Percentiles rank a stretch among this genome's conserved stretches.
These are phyloP conservation scores for Sinentomon sp. DNA, from an alignment of 2,888 invertebrate genomes.

Conservation along the genomic window DNA sequence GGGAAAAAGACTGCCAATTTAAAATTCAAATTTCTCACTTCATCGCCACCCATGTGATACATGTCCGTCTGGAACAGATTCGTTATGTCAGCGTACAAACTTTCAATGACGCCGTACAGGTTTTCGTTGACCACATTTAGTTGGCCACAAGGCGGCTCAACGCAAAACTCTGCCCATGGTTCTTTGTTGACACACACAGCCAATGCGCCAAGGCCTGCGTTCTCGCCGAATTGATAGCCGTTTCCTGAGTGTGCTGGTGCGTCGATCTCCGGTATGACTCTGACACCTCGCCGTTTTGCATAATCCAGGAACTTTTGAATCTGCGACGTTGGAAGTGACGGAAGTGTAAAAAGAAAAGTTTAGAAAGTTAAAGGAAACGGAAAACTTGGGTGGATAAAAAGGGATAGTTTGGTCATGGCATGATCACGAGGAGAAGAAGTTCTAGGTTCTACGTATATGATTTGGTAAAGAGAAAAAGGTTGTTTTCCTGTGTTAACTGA, in stretches of 20 bases:
- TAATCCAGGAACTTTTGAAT: too few species aligned
- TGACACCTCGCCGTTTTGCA: constrained; percentile 47
- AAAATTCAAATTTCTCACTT: too few species aligned
- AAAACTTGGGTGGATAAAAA: too few species aligned
- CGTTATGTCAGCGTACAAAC: constrained; percentile 43
- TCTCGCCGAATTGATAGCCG: constrained; percentile 19
- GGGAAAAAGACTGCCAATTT: too few species aligned
- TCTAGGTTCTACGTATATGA: too few species aligned
- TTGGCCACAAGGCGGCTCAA: constrained; percentile 63
- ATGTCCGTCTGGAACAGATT: constrained; percentile 39
- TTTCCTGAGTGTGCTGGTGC: constrained; percentile 42
- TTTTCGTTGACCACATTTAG: constrained; percentile 46
- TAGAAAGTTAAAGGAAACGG: too few species aligned
- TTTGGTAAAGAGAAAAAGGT: too few species aligned
- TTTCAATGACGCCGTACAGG: constrained; percentile 35
- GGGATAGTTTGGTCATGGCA: too few species aligned
- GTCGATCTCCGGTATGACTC: constrained; percentile 72
- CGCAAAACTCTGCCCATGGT: constrained; percentile 41
- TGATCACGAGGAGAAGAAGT: too few species aligned
- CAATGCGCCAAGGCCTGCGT: constrained; percentile 38
- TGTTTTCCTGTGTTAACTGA: too few species aligned
- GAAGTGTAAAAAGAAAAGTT: too few species aligned
- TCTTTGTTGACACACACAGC: constrained; percentile 49
- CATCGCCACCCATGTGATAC: constrained; percentile 73
- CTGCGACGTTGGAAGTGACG: too few species aligned